Percentiles rank a stretch among this genome's conserved stretches.
Conservation (phyloP, 2,888 invertebrate species). For the Perizoma affinitatum region DNA sequence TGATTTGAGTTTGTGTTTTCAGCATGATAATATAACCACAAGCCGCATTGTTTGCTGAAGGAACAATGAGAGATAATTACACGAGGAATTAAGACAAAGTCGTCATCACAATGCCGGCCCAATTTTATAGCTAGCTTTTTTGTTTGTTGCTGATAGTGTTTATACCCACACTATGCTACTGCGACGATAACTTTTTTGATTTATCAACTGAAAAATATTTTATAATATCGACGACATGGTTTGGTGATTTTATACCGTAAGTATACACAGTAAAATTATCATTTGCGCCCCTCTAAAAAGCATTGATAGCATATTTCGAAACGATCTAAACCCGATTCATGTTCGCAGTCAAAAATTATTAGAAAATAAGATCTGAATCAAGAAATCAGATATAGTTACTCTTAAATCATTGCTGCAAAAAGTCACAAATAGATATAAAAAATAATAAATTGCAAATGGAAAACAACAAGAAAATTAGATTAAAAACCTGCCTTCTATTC, state of each 20-base stretch:
- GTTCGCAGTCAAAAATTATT: background rate
- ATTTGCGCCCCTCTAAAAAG: background rate
- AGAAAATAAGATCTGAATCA: background rate
- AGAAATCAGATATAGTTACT: no score
- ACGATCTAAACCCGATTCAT: background rate
- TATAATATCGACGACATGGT: no score
- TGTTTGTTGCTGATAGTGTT: conserved; percentile 8
- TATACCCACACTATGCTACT: background rate
- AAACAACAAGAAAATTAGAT: conserved; percentile 32
- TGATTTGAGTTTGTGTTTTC: conserved; percentile 31
- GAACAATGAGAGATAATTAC: conserved; percentile 50
- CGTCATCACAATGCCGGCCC: conserved; percentile 36
- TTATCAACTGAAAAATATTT: no score
- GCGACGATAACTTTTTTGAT: no score
- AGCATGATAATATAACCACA: conserved; percentile 34
- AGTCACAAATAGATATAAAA: no score
- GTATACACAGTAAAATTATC: background rate
- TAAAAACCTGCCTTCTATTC: conserved; percentile 32
- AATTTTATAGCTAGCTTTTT: conserved; percentile 15
- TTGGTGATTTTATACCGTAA: no score
- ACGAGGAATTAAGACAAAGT: conserved; percentile 42
- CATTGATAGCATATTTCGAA: background rate
- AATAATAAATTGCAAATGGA: conserved; percentile 1
- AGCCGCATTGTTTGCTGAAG: conserved; percentile 45
- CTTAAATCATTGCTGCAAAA: no score